Conservation (phyloP, 2,113 vertebrate species). For the Stegastes partitus region DNA sequence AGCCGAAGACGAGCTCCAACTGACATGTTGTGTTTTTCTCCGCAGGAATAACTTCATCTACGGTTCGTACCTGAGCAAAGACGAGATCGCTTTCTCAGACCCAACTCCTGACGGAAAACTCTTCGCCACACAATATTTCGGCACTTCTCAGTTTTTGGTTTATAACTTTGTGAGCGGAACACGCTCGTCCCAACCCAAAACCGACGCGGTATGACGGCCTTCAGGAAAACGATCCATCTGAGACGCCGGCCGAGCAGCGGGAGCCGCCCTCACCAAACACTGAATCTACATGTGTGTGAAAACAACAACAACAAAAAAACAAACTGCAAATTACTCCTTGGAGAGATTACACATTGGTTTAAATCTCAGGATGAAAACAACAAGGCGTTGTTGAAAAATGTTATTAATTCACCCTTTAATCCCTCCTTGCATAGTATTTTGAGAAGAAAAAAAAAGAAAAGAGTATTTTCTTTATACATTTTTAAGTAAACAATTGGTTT, state of each 20-base stretch:
- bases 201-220: constrained; percentile 64
- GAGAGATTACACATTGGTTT: constrained; percentile 66
- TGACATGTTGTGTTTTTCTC: background rate
- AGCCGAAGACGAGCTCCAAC: background rate
- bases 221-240: constrained; percentile 15
- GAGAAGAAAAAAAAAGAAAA: constrained; percentile 44
- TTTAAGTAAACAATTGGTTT: constrained; percentile 71
- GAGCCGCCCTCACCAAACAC: constrained; percentile 39
- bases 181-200: constrained; percentile 59
- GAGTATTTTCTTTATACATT: constrained; percentile 80
- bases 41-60: constrained; percentile 97
- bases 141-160: constrained; percentile 96
- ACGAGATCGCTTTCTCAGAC: constrained; percentile 99
- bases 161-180: constrained; percentile 97
- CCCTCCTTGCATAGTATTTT: constrained; percentile 76
- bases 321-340: constrained; percentile 58
- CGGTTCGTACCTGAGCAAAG: constrained; percentile 96
- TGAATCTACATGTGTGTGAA: constrained; percentile 35
- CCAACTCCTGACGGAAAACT: constrained; percentile 98
- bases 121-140: constrained; percentile 96
- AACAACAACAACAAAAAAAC: constrained; percentile 7
- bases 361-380: constrained; percentile 87
- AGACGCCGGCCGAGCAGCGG: constrained; percentile 34
- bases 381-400: constrained; percentile 72
- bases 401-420: constrained; percentile 79